Base-by-base conservation (phyloP, 2,797 vertebrate genomes). In the Pelobates cultripes region DNA sequence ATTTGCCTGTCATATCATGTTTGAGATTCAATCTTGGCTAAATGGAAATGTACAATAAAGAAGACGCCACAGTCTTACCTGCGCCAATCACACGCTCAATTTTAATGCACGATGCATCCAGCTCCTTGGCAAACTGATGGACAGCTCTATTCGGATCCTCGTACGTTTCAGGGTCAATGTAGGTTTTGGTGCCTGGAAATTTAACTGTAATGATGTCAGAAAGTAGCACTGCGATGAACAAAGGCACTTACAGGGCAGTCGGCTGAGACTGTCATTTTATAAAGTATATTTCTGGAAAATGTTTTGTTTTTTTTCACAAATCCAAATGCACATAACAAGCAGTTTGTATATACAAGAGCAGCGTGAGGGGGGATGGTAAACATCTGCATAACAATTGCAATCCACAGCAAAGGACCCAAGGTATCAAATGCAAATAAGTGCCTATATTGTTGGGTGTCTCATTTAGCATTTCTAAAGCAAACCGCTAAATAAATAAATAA, bases 181-280 rank as follows among this genome's bases (percentile, higher is more conserved):
- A 99, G 88, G 97, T 99, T 96, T 99, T 99, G 95, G 97, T 97
- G 95, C 98, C 98, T 96, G 98, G 98, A 96, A 99, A 98, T 98
- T 99, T 99, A 94, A 99, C 97, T 99, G 96, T 96, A 96, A 95
- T 96, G 95, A 95, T 94, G 95, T 96, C 96, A 98, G 95, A 97
- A 96, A 96, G 96, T 96, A 96, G 95, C 94, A 96, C 95, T 95
- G 94, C 92, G 95, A 94, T 96, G 94, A 96, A 95, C 94, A 93
- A 96, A 94, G 94, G 92, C 93, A 95, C 88, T 92, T 92, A 93
- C 91, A 87, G 91, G 86, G 90, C 91, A 92, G 88, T 88, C 86
- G 89, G 91, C 89, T 92, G 91, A 93, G 91, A 93, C 91, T 91
- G 91, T 88, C 91, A 93, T 91, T 91, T 92, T 88, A 91, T 87